phyloP scores from a whole-genome alignment of 2,113 vertebrate genomes.

The Pachypanchax playfairii region DNA sequence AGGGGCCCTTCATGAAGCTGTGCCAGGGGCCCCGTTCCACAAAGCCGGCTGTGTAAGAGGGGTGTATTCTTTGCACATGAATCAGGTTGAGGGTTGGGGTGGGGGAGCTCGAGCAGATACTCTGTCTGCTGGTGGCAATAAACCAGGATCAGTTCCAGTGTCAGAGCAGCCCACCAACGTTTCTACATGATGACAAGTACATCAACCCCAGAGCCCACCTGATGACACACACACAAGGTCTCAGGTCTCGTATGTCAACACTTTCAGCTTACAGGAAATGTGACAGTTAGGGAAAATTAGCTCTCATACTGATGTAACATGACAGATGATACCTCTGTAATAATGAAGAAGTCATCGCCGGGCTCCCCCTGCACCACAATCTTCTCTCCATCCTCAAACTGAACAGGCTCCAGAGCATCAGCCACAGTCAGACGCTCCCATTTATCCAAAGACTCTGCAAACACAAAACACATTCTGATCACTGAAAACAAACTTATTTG shows the following conservation, averaged over 20 bases:
- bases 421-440: slow-evolving; percentile 97
- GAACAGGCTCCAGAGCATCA: slow-evolving; percentile 92
- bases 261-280: slow-evolving; percentile 11
- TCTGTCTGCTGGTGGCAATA: slow-evolving; percentile 61
- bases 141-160: slow-evolving; percentile 51
- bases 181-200: slow-evolving; percentile 35
- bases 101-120: slow-evolving; percentile 12
- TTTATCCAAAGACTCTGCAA: slow-evolving; percentile 93
- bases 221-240: slow-evolving; percentile 19
- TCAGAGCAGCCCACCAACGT: slow-evolving; percentile 41
- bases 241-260: slow-evolving; percentile 16
- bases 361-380: slow-evolving; percentile 96
- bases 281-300: slow-evolving; percentile 8
- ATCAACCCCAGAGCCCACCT: slow-evolving; percentile 17
- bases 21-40: slow-evolving; percentile 56
- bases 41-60: slow-evolving; percentile 58
- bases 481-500: slow-evolving; percentile 1
- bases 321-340: slow-evolving; percentile 86
- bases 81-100: slow-evolving; percentile 8
- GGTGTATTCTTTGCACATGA: slow-evolving; percentile 10
- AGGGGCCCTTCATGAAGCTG: slow-evolving; percentile 50
- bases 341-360: slow-evolving; percentile 96
- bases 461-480: slow-evolving; percentile 6
- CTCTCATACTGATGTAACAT: neutral
- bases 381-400: slow-evolving; percentile 97